Evolutionary conservation across 1,140 invertebrate species (phyloP), one percentile per base, ranked within the genome.

Genomic region (Drosophila rhopaloa): DNA sequence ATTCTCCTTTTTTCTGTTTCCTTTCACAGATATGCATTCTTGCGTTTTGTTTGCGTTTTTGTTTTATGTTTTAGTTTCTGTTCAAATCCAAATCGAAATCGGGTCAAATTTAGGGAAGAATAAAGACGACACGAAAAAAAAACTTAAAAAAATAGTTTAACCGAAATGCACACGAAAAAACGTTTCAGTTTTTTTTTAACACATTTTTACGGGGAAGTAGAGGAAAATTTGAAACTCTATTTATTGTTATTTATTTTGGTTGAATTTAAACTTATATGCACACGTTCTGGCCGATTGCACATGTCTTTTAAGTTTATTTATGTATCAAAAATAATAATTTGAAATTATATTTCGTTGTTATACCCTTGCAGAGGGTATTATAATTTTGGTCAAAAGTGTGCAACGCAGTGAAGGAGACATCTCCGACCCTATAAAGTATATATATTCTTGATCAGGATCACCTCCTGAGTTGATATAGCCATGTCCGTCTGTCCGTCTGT

Each of bases 211-310:
- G 19, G 16, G 16, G 44, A 46, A 48, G 35, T 13, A 19, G 38
- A 56, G 11, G 1, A 37, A 10, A 57, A 57, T 57, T 57, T 40
- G 1, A 7, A 61, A n/a, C 10, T 8, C 5, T 10, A 19, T 40
- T 10, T 5, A 32, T 32, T 27, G 19, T 38, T 60, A 55, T 55
- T 56, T 50, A 50, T 32, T 43, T 38, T 55, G 2, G 13, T 53
- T 51, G 19, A 44, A 35, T 40, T 65, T 57, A 55, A 35, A 47
- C 35, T 37, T 60, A 47, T 57, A 38, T 60, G 43, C 56, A 63
- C 81, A 81, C 77, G 82, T 85, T 70, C 47, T 32, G 32, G n/a
- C 48, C 57, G 74, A 86, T 81, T 78, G 79, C 78, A 81, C 78
- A 71, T 70, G 78, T 14, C 32, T 43, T 10, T 56, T 24, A 51